Evolutionary conservation across 2,113 vertebrate genomes (phyloP), one percentile per base, ranked within the genome.

Genomic region (Sinosuthora webbiana): DNA sequence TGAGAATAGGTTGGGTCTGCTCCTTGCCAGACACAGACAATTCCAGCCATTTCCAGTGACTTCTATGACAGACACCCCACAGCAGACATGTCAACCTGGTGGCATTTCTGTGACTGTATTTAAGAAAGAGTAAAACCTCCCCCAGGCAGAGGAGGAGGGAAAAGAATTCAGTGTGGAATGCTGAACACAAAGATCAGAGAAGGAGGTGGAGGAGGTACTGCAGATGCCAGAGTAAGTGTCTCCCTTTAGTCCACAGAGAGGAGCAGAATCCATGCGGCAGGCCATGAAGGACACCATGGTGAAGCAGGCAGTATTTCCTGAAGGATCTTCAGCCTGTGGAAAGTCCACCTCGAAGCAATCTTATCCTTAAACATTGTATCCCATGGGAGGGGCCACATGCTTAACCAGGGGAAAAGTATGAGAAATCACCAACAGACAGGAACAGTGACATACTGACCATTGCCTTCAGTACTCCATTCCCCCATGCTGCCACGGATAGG

Each of bases 361-460:
- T 55, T 50, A 37, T 16, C 44, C 41, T 37, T 30, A 55, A 79
- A 39, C 39, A 39, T 6, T 52, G 12, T 41, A 45, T 74, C 7
- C 24, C 1, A 1, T 44, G 35, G n/a, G 22, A 73, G 4, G 5
- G 37, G 39, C 17, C 0, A 1, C n/a, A 39, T 67, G 27, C 9
- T 57, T 53, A 39, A 44, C 15, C 15, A 44, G 18, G 8, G 6
- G 21, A 47, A 77, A 53, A 25, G 13, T 6, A 5, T 18, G 19
- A 77, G 52, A 27, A 81, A 52, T 7, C 22, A 67, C 10, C 4
- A 8, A 2, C 11, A 39, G 18, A 81, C 23, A 76, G 12, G 8
- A 73, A 21, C 10, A 6, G 16, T 30, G 24, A 27, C 0, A 0
- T 30, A 37, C 25, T 31, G 39, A 47, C 15, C 0, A 1, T 11